Conservation (phyloP, 2,113 vertebrate species). For the Barnardius zonarius region DNA sequence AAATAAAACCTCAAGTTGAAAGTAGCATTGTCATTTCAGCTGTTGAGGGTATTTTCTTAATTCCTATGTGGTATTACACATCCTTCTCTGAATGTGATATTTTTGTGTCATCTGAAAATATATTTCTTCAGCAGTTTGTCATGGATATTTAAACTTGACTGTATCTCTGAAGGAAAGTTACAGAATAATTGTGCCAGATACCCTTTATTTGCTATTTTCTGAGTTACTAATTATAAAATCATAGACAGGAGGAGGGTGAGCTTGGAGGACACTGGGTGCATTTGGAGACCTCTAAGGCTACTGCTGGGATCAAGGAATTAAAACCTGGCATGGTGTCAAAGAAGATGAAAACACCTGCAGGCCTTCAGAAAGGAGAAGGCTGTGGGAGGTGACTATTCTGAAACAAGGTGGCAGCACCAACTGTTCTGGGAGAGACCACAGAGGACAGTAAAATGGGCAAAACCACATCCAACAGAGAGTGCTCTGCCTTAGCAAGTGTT, state of each 20-base stretch:
- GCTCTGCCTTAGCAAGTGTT: not conserved
- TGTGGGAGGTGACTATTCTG: not conserved
- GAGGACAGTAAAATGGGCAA: not conserved
- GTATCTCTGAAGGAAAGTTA: not conserved
- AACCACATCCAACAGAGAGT: fast-evolving
- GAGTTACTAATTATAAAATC: not conserved
- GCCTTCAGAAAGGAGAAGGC: not conserved
- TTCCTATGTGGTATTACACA: not conserved
- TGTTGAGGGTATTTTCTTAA: not conserved
- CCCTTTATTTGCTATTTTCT: not conserved
- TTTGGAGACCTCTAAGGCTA: not conserved
- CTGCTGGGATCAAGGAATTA: not conserved
- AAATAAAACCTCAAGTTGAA: not conserved
- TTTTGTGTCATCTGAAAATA: not conserved
- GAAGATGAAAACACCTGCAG: not conserved
- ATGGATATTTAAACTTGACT: not conserved
- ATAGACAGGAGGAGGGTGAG: not conserved
- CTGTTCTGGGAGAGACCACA: not conserved
- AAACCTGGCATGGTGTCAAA: not conserved
- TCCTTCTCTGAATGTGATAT: not conserved
- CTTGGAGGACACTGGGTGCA: not conserved
- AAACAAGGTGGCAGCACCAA: not conserved
- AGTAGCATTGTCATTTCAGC: not conserved
- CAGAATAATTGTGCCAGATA: not conserved
- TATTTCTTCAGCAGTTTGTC: not conserved